phyloP scores from a whole-genome alignment of 2,797 vertebrate genomes.

The Clarias platycephalus region DNA sequence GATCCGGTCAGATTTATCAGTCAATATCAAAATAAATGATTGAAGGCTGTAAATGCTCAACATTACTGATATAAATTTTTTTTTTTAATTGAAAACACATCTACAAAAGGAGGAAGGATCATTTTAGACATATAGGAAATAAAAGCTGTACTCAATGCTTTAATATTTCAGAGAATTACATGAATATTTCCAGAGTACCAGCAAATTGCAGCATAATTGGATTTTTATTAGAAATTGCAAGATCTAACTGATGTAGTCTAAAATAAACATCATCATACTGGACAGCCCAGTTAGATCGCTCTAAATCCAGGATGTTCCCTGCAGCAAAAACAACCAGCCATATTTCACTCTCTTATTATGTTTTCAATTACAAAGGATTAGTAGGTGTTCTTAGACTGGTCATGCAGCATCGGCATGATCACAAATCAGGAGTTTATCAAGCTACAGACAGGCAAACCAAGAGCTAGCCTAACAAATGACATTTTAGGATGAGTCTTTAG shows the following conservation, averaged over 20 bases:
- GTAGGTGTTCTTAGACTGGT: slow-evolving; percentile 20
- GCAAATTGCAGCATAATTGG: slow-evolving; percentile 31
- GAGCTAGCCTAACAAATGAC: slow-evolving; percentile 25
- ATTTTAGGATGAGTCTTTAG: slow-evolving; percentile 18
- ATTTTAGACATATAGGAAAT: neutral
- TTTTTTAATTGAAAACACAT: too few relatives aligned
- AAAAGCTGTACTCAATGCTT: neutral
- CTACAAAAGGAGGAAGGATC: neutral
- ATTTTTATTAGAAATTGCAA: slow-evolving; percentile 37
- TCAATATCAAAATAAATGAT: neutral
- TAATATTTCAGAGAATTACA: slow-evolving; percentile 1
- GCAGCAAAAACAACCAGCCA: slow-evolving; percentile 19
- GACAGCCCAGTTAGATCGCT: neutral
- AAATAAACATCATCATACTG: slow-evolving; percentile 5
- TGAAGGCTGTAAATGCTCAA: neutral
- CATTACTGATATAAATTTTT: too few relatives aligned
- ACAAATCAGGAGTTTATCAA: slow-evolving; percentile 19
- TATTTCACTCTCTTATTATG: slow-evolving; percentile 44
- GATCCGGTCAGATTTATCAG: neutral
- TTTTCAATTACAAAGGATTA: slow-evolving; percentile 52
- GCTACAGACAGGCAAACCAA: slow-evolving; percentile 10
- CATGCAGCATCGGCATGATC: slow-evolving; percentile 8
- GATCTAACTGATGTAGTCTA: slow-evolving; percentile 4
- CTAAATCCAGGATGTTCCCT: slow-evolving; percentile 23
- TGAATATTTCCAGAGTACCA: neutral